These are phyloP conservation scores for Heteronetta atricapilla DNA, from an alignment of 2,113 vertebrate genomes.

Conservation along the genomic window DNA sequence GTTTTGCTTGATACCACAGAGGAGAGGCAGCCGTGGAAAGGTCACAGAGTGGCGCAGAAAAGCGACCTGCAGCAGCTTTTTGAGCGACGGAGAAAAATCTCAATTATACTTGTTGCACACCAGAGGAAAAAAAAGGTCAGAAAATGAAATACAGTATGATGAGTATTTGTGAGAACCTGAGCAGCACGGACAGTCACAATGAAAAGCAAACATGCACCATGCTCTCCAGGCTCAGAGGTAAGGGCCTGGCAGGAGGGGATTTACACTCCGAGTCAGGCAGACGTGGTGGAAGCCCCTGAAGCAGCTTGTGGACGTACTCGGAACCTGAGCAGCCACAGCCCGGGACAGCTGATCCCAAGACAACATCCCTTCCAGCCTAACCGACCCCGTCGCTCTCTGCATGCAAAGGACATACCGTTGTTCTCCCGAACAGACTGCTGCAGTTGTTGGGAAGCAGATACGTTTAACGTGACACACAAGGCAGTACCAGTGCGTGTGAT, in stretches of 20 bases:
- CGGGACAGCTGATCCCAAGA: neutral
- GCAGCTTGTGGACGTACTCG: too few species aligned
- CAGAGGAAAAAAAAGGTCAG: neutral
- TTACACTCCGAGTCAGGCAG: neutral
- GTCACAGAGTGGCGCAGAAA: neutral
- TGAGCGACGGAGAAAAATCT: neutral
- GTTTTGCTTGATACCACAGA: neutral
- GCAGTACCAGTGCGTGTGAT: neutral
- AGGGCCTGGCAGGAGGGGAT: neutral
- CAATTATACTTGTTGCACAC: neutral
- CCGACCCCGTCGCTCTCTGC: too few species aligned
- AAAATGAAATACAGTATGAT: neutral
- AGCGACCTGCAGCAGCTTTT: neutral
- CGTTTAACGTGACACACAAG: neutral
- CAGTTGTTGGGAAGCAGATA: neutral
- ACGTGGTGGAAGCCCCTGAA: neutral
- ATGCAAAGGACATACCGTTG: fast-evolving
- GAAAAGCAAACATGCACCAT: neutral
- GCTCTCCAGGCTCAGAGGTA: neutral
- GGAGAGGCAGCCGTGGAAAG: neutral
- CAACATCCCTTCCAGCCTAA: neutral
- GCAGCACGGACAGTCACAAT: neutral
- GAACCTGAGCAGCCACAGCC: neutral
- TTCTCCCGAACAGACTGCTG: neutral
- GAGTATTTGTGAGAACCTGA: neutral